Base-by-base conservation (phyloP, 2,888 invertebrate species). In the Lymantria dispar region DNA sequence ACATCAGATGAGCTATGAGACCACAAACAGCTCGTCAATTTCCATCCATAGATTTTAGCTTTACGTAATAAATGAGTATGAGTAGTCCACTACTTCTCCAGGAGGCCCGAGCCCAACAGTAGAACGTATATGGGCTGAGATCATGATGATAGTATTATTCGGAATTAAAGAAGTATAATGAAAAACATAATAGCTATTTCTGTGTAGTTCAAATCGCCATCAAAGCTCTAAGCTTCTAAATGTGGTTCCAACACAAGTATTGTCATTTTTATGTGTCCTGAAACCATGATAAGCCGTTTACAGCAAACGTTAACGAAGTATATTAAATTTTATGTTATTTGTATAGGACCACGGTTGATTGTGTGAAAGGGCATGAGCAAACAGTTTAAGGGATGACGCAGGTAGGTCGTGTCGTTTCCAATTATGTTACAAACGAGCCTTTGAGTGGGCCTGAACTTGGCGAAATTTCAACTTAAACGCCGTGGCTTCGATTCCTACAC, bases 281-380 rank as follows among this genome's bases (percentile, higher is more conserved):
- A n/a, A 30, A 10, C 14, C 40, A 15, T 39, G 49, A 62, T 66
- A 64, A 60, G 45, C 43, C 22, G 12, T 54, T 45, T 40, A 39
- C 30, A 47, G 45, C 44, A 11, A 30, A 56, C 58, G 43, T 37
- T 46, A 45, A 30, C 56, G 37, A 39, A 46, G 49, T 56, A 60
- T 60, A 68, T 73, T 70, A 72, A 72, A 68, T 68, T 70, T 68
- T 62, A 68, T 72, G 67, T 66, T 72, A 73, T 74, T 74, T 74
- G 54, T 61, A 53, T 60, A 74, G 74, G 73, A 64, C 68, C 12
- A 15, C 3, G 37, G 45, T 42, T 52, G 48, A 52, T 52, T 52
- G 48, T 52, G 48, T 45, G 42, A 48, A 52, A 45, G 45, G 51
- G 52, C 14, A 41, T n/a, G 52, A 29, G 33, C 52, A 52, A 52